These are phyloP conservation scores for Micrasema minimum DNA, from an alignment of 1,140 invertebrate genomes.

Conservation along the genomic window DNA sequence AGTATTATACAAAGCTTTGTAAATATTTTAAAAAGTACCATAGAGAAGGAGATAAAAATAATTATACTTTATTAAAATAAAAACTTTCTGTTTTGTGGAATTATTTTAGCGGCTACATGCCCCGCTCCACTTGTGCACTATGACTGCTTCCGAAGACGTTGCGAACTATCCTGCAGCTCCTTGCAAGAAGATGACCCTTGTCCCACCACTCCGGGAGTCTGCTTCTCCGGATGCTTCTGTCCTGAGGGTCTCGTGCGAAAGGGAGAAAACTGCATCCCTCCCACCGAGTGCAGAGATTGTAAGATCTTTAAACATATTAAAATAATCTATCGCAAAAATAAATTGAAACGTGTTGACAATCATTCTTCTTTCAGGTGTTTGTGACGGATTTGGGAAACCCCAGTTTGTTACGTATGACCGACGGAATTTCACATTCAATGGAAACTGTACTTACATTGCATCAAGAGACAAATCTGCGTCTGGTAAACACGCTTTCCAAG, in stretches of 20 bases:
- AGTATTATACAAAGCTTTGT: slow-evolving; percentile 55
- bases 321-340: background rate
- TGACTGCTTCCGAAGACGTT: slow-evolving; percentile 79
- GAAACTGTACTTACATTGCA: slow-evolving; percentile 83
- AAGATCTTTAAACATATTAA: slow-evolving; percentile 54
- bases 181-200: slow-evolving; percentile 70
- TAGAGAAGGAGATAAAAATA: too few relatives aligned
- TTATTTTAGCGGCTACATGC: slow-evolving; percentile 76
- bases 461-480: slow-evolving; percentile 70
- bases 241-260: slow-evolving; percentile 79
- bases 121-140: slow-evolving; percentile 78
- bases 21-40: too few relatives aligned
- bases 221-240: slow-evolving; percentile 87
- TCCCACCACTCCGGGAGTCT: slow-evolving; percentile 71
- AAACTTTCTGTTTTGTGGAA: too few relatives aligned
- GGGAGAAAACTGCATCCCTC: slow-evolving; percentile 75
- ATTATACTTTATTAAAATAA: too few relatives aligned
- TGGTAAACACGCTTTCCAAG: slow-evolving; percentile 73
- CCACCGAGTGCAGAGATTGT: slow-evolving; percentile 81
- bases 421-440: slow-evolving; percentile 75
- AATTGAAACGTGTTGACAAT: background rate
- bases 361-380: slow-evolving; percentile 64
- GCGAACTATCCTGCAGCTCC: slow-evolving; percentile 78
- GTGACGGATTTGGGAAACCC: slow-evolving; percentile 76
- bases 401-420: slow-evolving; percentile 81